Base-by-base conservation (phyloP, 2,888 invertebrate species). In the Hirtodrosophila duncani region DNA sequence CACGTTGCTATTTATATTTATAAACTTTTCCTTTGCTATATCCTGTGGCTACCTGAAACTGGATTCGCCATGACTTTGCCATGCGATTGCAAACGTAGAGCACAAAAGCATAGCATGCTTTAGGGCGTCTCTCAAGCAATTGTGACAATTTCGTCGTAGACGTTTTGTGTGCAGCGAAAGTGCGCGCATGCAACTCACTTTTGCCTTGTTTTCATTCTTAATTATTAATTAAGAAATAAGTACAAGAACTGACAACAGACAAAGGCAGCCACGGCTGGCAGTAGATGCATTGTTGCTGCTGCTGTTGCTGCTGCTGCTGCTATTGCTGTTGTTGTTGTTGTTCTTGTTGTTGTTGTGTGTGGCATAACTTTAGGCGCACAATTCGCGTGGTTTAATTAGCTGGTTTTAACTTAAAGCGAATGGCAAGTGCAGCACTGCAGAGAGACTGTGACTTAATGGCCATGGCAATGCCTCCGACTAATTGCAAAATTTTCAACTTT, bases 211-310 rank as follows among this genome's bases (percentile, higher is more conserved):
- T 75, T 79, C 66, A 62, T 71, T 71, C 72, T 81, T 79, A 81
- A 78, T 81, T 79, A 78, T 44, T 77, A 78, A 78, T 81, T 77
- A 75, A 67, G 68, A 78, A 74, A 78, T 71, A 78, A 77, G 79
- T 60, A 63, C 67, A 67, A 62, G 68, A 61, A 62, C 50, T 58
- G 38, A 42, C 55, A 42, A 48, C 43, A 46, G 36, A 38, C 20
- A 53, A 36, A 29, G 30, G 21, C 34, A 34, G 29, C 31, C 50
- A 33, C 26, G 45, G 49, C 48, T 29, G 45, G 49, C 48, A 24
- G 38, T 43, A 53, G 29, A 55, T 49, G 18, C 37, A 45, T 58
- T 58, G 45, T 58, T 39, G 29, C 41, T 46, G 48, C 26, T 34
- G 21, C 24, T 11, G 31, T 23, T 16, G 17, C 13, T 33, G 29